Evolutionary conservation across 2,113 vertebrate species (phyloP).

Genomic region (Pagrus major): DNA sequence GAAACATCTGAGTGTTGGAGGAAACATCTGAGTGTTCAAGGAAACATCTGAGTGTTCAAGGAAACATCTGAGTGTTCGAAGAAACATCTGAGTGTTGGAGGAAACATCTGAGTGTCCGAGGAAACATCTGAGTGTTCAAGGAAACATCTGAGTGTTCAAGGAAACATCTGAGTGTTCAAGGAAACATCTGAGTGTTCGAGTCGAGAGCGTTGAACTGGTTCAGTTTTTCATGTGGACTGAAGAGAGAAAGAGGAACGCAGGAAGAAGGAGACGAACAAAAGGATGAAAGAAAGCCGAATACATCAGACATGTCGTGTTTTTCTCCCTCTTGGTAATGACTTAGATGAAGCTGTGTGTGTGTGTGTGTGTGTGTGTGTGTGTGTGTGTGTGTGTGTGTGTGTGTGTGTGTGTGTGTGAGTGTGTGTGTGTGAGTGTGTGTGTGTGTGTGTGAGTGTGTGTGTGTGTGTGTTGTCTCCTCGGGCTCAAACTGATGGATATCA

Average conservation of each 20-base stretch:
- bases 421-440: conserved; percentile 5
- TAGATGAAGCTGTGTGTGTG: conserved; percentile 19
- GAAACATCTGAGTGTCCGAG: too few relatives aligned
- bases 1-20: too few relatives aligned
- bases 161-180: too few relatives aligned
- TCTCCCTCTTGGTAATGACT: conserved; percentile 19
- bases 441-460: conserved; percentile 27
- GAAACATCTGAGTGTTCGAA: too few relatives aligned
- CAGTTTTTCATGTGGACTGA: not conserved
- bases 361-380: conserved; percentile 10
- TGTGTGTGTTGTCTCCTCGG: conserved; percentile 47
- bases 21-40: too few relatives aligned
- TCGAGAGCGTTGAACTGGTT: not conserved
- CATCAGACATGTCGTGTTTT: conserved; percentile 46
- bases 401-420: conserved; percentile 46
- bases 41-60: too few relatives aligned
- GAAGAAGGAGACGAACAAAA: conserved; percentile 6
- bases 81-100: too few relatives aligned
- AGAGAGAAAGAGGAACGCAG: not conserved
- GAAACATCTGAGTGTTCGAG: not conserved
- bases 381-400: conserved; percentile 12
- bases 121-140: too few relatives aligned
- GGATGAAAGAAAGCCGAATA: conserved; percentile 34
- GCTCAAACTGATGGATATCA: conserved; percentile 69
- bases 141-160: too few relatives aligned